Evolutionary conservation across 92 coral and sea anemone genomes (phyloP).

Genomic region (Epizoanthus illoricatus): DNA sequence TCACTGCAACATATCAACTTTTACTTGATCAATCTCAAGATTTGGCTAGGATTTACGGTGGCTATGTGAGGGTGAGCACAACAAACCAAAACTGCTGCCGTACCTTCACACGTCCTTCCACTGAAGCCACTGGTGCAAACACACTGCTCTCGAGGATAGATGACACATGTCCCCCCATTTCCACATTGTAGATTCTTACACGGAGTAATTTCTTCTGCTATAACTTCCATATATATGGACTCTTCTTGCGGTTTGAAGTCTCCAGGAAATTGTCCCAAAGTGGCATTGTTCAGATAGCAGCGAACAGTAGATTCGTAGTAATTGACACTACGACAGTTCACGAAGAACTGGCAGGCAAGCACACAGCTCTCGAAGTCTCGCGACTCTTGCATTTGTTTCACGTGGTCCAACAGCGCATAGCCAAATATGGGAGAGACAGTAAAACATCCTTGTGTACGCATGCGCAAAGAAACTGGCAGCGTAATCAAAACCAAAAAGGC

Average conservation of each 20-base stretch:
- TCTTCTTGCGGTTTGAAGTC: not conserved
- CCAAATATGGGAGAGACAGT: constrained; percentile 21
- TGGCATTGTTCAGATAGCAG: constrained; percentile 32
- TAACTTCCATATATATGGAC: constrained; percentile 11
- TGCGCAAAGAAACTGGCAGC: not conserved
- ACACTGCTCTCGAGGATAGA: constrained; percentile 14
- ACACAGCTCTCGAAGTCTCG: constrained; percentile 1
- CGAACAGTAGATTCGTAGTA: not conserved
- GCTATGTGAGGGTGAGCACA: no score
- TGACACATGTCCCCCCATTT: constrained; percentile 21
- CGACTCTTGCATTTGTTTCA: not conserved
- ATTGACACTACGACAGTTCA: constrained; percentile 19
- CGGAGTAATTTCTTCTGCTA: not conserved
- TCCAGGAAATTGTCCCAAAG: constrained; percentile 12
- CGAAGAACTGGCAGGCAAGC: constrained; percentile 8
- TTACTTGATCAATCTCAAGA: no score
- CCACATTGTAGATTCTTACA: constrained; percentile 2
- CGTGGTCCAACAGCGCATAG: not conserved
- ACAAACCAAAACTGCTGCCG: not conserved
- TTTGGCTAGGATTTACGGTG: no score
- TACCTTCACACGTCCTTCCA: constrained; percentile 25
- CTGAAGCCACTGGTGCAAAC: constrained; percentile 1
- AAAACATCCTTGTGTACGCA: not conserved
- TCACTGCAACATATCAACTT: no score
- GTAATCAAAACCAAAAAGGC: not conserved